These are phyloP conservation scores for Tiliqua scincoides DNA, from an alignment of 2,113 vertebrate species.

Conservation along the genomic window DNA sequence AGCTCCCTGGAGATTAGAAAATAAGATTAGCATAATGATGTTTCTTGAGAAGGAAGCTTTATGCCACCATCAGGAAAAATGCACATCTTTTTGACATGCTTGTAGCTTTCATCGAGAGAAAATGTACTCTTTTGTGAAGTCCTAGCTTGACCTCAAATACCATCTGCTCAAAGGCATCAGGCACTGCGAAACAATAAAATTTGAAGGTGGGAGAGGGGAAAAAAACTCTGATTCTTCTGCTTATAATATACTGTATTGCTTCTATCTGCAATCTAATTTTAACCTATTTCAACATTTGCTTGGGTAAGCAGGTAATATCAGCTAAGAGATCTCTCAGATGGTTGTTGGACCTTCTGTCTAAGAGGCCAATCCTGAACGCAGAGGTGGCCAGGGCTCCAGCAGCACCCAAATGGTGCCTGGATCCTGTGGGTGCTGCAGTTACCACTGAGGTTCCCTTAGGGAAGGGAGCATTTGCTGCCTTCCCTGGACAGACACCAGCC, in stretches of 20 bases:
- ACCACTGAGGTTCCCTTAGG: no score
- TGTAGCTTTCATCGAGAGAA: background rate
- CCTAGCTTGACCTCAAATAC: background rate
- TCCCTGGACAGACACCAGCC: no score
- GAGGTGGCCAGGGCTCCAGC: no score
- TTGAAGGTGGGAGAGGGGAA: background rate
- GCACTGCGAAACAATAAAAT: background rate
- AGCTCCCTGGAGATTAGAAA: background rate
- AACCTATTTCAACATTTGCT: background rate
- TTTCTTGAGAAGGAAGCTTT: background rate
- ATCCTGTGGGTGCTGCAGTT: no score
- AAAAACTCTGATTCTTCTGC: background rate
- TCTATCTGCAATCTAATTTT: background rate
- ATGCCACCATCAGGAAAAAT: background rate
- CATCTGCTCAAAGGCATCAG: background rate
- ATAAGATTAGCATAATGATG: background rate
- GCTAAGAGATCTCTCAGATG: background rate
- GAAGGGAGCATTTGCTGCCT: no score
- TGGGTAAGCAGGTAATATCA: background rate
- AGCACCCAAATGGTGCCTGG: no score
- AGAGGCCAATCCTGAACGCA: no score
- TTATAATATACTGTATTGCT: background rate
- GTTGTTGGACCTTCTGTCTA: background rate
- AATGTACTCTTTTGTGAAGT: background rate
- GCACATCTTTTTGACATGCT: background rate